A percentile compares a stretch with the other conserved stretches of the same genome.
phyloP scores from a whole-genome alignment of 2,888 invertebrate species.

The Cephus rjabovi region DNA sequence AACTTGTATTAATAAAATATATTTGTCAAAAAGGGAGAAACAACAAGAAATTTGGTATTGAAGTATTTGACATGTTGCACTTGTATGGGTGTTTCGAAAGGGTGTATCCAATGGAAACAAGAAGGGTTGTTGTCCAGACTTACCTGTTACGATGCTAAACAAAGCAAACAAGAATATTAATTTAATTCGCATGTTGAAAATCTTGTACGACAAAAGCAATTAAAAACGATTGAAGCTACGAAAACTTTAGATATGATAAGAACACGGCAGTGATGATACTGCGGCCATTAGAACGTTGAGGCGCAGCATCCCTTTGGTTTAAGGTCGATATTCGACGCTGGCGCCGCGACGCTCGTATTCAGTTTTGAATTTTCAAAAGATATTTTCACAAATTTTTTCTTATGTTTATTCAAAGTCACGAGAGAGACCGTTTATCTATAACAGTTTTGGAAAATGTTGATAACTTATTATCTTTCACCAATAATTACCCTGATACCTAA shows the following conservation, averaged over 20 bases:
- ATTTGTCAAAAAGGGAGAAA: not conserved
- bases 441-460: not conserved
- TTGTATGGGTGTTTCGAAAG: not conserved
- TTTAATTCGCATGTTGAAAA: constrained; percentile 11
- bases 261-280: constrained; percentile 28
- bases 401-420: not conserved
- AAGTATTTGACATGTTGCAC: not conserved
- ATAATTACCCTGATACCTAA: not conserved
- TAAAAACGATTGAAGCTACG: not conserved
- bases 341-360: constrained; percentile 42
- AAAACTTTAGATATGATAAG: not conserved
- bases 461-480: not conserved
- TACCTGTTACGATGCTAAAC: constrained; percentile 31
- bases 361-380: constrained; percentile 31
- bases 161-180: constrained; percentile 28
- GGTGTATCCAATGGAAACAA: not conserved
- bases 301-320: constrained; percentile 47
- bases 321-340: constrained; percentile 51
- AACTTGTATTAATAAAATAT: not conserved
- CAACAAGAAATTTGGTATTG: not conserved
- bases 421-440: not conserved
- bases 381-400: constrained; percentile 8
- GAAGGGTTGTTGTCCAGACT: constrained; percentile 15
- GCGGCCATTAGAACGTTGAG: constrained; percentile 19
- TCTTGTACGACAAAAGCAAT: not conserved